phyloP scores from a whole-genome alignment of 2,888 invertebrate species.

The Agriopis aurantiaria region DNA sequence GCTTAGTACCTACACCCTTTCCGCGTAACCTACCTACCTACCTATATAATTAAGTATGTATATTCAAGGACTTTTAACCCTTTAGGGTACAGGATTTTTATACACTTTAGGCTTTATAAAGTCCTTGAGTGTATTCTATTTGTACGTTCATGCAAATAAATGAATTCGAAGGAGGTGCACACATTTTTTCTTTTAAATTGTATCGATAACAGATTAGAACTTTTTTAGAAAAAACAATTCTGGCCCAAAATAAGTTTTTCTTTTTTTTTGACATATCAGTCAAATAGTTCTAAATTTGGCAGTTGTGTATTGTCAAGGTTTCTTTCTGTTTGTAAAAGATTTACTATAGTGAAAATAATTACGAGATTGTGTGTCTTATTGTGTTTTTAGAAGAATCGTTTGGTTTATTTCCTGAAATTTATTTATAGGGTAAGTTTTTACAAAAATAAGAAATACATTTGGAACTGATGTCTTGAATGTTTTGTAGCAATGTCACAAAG shows the following conservation, averaged over 20 bases:
- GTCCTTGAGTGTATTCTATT: too few relatives aligned
- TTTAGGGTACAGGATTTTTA: too few relatives aligned
- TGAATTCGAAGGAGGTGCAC: too few relatives aligned
- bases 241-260: constrained; percentile 20
- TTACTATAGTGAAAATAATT: constrained; percentile 49
- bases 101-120: too few relatives aligned
- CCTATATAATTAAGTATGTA: too few relatives aligned
- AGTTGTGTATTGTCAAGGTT: constrained; percentile 60
- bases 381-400: constrained; percentile 28
- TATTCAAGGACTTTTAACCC: too few relatives aligned
- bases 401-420: constrained; percentile 22
- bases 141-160: too few relatives aligned
- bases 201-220: background rate
- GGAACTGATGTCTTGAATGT: background rate
- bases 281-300: constrained; percentile 69
- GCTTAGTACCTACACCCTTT: too few relatives aligned
- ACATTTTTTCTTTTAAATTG: too few relatives aligned
- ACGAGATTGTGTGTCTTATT: constrained; percentile 25
- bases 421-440: constrained; percentile 38
- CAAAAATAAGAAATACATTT: background rate
- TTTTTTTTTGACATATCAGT: constrained; percentile 41
- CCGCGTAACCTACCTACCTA: too few relatives aligned
- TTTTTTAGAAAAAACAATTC: background rate
- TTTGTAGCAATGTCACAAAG: background rate
- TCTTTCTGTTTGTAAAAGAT: constrained; percentile 59